Base-by-base conservation (phyloP, 30 jellyfish, hydroid and myxozoan genomes). In the Hydractinia echinata region DNA sequence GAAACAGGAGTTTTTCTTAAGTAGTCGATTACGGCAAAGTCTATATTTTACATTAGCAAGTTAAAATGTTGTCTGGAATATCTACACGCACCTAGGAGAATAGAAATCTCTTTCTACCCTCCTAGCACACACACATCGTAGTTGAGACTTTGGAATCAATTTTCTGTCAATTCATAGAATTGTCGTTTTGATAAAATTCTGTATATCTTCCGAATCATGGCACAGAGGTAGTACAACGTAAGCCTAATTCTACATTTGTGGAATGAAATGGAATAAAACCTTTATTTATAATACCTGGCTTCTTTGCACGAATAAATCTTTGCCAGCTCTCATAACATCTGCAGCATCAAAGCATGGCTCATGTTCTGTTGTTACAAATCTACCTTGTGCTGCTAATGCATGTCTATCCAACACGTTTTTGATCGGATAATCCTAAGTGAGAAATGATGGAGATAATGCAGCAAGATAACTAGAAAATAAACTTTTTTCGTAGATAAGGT, bases 261-360 rank as follows among this genome's bases (percentile, higher is more conserved):
- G 44, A 30, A 30, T 30, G 44, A 30, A 30, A 30, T 30, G 44
- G 69, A 18, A 58, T 11, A 58, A 13, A 58, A 18, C 15, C 19
- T 58, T 11, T 18, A 3, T 18, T 13, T 58, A 39, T 10, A 83
- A 8, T 7, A 89, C 96, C 95, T 89, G 96, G 71, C 96, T 89
- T 72, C 96, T 73, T 81, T 89, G 96, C 18, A 87, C 91, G 61
- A 89, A 89, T 44, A 89, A 61, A 72, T 89, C 96, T 73, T 86
- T 66, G 7, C 96, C 96, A 49, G 96, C 96, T 67, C 96, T 72
- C 92, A 89, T 89, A 83, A 89, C 69, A 67, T 89, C 96, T 10
- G 96, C 96, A 13, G 96, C 96, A 80, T 89, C 96, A 80, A 89
- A 89, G 77, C 96, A 89, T n/a, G 96, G 96, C 81, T 89, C 96